Percentiles rank a stretch among this genome's conserved stretches.
Evolutionary conservation across 2,888 invertebrate species (phyloP).

Genomic region (Hirtodrosophila duncani): DNA sequence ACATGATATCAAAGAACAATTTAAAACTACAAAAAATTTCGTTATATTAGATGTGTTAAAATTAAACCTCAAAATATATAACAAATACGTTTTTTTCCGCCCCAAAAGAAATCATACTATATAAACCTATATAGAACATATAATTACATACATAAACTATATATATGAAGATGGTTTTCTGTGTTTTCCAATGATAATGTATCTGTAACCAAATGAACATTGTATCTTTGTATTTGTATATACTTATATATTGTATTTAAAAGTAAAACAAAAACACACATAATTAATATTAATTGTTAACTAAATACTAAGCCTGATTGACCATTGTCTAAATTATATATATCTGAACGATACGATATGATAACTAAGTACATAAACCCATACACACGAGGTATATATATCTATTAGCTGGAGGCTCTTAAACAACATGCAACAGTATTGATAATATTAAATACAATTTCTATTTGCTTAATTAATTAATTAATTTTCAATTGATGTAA

Average conservation of each 20-base stretch:
- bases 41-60: constrained; percentile 64
- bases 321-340: constrained; percentile 39
- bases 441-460: constrained; percentile 35
- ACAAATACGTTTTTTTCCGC: constrained; percentile 37
- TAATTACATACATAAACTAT: constrained; percentile 22
- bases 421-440: constrained; percentile 48
- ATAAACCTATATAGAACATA: too few species aligned
- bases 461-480: constrained; percentile 29
- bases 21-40: constrained; percentile 37
- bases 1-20: constrained; percentile 46
- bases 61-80: constrained; percentile 22
- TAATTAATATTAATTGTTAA: constrained; percentile 54
- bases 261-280: constrained; percentile 7
- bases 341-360: not conserved
- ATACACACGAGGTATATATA: not conserved
- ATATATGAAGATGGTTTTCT: constrained; percentile 58
- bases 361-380: constrained; percentile 2
- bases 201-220: too few species aligned
- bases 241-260: constrained; percentile 36
- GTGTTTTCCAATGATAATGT: constrained; percentile 65
- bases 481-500: constrained; percentile 3
- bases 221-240: constrained; percentile 44
- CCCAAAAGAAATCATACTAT: constrained; percentile 24
- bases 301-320: constrained; percentile 64
- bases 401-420: not conserved